Base-by-base conservation (phyloP, 2,797 vertebrate species). In the Lerista edwardsae region DNA sequence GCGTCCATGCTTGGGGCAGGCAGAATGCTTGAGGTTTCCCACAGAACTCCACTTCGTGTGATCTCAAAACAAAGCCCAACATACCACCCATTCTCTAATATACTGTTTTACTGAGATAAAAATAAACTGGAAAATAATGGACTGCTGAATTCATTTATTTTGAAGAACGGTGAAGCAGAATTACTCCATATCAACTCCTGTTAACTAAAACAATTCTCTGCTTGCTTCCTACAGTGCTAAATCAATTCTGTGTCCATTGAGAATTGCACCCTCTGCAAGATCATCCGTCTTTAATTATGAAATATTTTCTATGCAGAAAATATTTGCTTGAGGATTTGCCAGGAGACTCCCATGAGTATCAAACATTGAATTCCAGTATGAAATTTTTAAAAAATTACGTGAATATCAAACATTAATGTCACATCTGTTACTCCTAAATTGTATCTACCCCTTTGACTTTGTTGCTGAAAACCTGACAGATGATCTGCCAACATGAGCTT, bases 321-420 rank as follows among this genome's bases (percentile, higher is more conserved):
- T 51, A 7, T 51, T 11, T 65, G 29, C 64, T 75, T 80, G 62
- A 83, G 36, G 31, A 80, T 17, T 76, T 75, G 73, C 57, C 29
- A 84, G 65, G 57, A 80, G 73, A 47, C 59, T 64, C 41, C 41
- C 41, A 76, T 84, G 76, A 76, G 79, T 64, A 64, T 80, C 55
- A 85, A n/a, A 62, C n/a, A 68, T 69, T 23, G 21, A 44, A 84
- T 80, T 64, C 77, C 29, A 61, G 55, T 36, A 51, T 51, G 44
- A 1, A 21, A 14, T 57, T 67, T 79, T 80, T 14, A 84, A 80
- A 71, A 72, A 47, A 11, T 5, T 39, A 57, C 64, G 62, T 69
- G 55, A 62, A 39, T 68, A 76, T 84, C 51, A 73, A 79, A 74
- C 25, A 76, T 68, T 65, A 80, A 75, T 71, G 72, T 10, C 10